Evolutionary conservation across 2,797 vertebrate genomes (phyloP).

Genomic region (Leucoraja ocellata): DNA sequence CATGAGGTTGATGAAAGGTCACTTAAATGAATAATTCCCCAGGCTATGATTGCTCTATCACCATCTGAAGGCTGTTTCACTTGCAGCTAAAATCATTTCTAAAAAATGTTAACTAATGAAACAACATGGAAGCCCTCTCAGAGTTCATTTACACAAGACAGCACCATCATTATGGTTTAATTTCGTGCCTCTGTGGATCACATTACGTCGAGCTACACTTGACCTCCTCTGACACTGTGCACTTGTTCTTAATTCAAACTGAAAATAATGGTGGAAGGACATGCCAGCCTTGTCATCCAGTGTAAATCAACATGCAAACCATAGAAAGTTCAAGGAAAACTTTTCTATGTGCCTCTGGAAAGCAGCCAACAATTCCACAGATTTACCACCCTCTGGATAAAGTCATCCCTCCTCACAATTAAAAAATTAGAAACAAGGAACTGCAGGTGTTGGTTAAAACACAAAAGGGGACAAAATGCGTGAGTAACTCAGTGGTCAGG

Average conservation of each 20-base stretch:
- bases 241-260: not conserved
- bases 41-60: not conserved
- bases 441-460: too few relatives aligned
- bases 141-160: constrained; percentile 14
- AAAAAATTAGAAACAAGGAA: too few relatives aligned
- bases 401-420: too few relatives aligned
- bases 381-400: too few relatives aligned
- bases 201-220: not conserved
- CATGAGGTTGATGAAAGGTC: constrained; percentile 5
- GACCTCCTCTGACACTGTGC: not conserved
- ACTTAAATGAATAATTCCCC: constrained; percentile 9
- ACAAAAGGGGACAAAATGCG: too few relatives aligned
- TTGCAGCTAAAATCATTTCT: constrained; percentile 14
- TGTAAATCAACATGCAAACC: not conserved
- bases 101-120: not conserved
- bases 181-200: constrained; percentile 40
- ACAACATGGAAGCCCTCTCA: constrained; percentile 10
- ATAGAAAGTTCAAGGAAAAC: not conserved
- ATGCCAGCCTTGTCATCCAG: not conserved
- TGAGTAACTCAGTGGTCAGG: too few relatives aligned
- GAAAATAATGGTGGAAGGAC: not conserved
- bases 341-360: too few relatives aligned
- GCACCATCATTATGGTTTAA: constrained; percentile 18
- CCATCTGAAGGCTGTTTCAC: not conserved
- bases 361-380: too few relatives aligned